These are phyloP conservation scores for Halesus radiatus DNA, from an alignment of 1,140 invertebrate species.

Conservation along the genomic window DNA sequence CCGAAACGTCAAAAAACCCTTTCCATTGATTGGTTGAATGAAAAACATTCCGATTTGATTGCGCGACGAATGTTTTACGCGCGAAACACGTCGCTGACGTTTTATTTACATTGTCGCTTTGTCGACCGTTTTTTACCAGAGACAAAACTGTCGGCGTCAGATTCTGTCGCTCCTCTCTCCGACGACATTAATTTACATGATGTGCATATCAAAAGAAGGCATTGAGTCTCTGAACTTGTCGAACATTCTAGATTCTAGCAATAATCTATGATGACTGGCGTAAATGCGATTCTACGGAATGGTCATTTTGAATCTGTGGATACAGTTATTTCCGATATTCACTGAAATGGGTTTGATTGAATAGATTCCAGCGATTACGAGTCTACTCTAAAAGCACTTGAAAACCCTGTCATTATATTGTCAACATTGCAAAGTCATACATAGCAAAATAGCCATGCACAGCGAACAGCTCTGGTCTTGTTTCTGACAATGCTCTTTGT, in stretches of 20 bases:
- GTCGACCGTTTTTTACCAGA: neutral
- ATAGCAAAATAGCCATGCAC: too few relatives aligned
- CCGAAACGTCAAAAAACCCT: neutral
- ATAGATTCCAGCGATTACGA: neutral
- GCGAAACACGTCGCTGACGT: neutral
- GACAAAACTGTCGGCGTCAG: neutral
- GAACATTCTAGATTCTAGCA: neutral
- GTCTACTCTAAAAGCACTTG: too few relatives aligned
- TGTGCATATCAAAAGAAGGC: neutral
- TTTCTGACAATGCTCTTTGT: too few relatives aligned
- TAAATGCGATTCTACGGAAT: neutral
- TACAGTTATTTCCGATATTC: neutral
- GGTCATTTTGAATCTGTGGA: neutral
- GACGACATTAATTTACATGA: neutral
- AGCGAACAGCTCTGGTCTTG: too few relatives aligned
- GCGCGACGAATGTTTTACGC: neutral
- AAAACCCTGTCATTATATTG: too few relatives aligned
- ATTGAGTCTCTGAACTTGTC: too few relatives aligned
- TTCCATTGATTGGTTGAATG: constrained; percentile 2
- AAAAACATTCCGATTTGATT: constrained; percentile 8
- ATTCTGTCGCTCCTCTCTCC: too few relatives aligned
- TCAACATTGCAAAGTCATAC: too few relatives aligned
- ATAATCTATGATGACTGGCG: neutral
- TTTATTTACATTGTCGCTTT: neutral
- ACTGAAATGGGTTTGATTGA: neutral